These are phyloP conservation scores for Platyscapa corneri DNA, from an alignment of 1,140 invertebrate genomes.

Conservation along the genomic window DNA sequence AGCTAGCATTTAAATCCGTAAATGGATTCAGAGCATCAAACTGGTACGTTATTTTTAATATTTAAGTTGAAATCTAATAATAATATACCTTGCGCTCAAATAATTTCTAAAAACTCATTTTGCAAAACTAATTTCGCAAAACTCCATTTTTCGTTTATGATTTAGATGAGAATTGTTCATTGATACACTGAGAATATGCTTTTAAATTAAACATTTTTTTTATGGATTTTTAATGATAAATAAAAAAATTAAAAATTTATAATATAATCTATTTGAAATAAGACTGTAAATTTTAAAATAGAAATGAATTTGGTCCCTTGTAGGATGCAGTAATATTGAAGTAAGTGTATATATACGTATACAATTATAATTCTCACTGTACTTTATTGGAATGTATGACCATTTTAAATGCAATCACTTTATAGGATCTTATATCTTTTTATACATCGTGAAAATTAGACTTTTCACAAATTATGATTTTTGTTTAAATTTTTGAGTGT, in stretches of 20 bases:
- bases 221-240: neutral
- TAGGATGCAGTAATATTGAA: conserved; percentile 20
- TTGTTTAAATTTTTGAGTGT: neutral
- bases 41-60: neutral
- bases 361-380: conserved; percentile 43
- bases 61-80: neutral
- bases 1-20: conserved; percentile 10
- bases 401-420: conserved; percentile 34
- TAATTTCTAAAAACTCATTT: neutral
- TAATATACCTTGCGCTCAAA: conserved; percentile 7
- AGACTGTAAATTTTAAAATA: neutral
- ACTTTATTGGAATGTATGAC: conserved; percentile 41
- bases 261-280: neutral
- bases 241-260: neutral
- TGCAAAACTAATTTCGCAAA: neutral
- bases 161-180: neutral
- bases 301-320: conserved; percentile 49
- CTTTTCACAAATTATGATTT: neutral
- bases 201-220: no score
- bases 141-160: conserved; percentile 1
- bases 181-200: conserved; percentile 38
- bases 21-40: conserved; percentile 31
- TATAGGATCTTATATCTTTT: neutral
- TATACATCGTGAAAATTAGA: neutral
- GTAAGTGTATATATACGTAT: neutral